Conservation (phyloP, 2,113 vertebrate genomes). For the Candoia aspera region DNA sequence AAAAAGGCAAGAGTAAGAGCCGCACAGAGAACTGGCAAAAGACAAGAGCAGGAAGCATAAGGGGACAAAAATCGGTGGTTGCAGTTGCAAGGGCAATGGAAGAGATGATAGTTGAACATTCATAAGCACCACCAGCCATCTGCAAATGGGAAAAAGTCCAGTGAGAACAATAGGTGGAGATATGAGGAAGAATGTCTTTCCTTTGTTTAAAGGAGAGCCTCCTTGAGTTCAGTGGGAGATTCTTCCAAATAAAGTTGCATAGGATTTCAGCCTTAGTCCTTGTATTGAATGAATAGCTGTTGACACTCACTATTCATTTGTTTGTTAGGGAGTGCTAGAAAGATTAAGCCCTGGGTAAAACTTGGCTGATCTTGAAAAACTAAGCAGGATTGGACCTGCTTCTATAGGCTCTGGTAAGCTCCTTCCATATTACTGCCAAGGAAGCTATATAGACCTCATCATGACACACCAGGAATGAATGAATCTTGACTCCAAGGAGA, state of each 20-base stretch:
- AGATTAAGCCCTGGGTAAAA: not conserved
- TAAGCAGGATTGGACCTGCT: not conserved
- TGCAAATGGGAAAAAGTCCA: not conserved
- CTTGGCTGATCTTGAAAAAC: not conserved
- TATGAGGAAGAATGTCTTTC: not conserved
- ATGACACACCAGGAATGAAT: not conserved
- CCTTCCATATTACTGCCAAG: not conserved
- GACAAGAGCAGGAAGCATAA: not conserved
- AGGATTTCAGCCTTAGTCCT: not conserved
- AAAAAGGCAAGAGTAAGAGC: slow-evolving; percentile 18
- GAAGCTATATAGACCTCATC: not conserved
- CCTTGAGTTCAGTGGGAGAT: not conserved
- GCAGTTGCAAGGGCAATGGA: not conserved
- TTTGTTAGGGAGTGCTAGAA: not conserved
- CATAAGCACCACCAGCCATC: not conserved
- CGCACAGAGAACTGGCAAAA: not conserved
- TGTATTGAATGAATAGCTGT: not conserved
- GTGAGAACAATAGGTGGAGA: not conserved
- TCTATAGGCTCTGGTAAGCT: not conserved
- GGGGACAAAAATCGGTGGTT: slow-evolving; percentile 7
- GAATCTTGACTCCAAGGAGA: not conserved
- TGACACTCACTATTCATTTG: not conserved
- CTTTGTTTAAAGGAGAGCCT: not conserved
- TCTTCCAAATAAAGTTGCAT: not conserved
- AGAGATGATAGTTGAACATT: not conserved